phyloP scores from a whole-genome alignment of 1,140 invertebrate species.

The Lasaia peninsularis region DNA sequence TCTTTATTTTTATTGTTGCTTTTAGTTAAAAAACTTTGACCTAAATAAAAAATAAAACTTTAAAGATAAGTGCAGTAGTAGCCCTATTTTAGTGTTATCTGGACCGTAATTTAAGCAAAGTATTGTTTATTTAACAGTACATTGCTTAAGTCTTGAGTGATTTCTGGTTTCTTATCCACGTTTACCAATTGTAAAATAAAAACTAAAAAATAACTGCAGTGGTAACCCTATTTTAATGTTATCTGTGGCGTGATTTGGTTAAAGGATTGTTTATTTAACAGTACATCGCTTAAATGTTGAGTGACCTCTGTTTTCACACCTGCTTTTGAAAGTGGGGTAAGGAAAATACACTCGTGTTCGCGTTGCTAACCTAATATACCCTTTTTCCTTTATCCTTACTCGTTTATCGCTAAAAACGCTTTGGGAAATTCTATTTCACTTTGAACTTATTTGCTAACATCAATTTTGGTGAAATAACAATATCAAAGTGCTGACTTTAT shows the following conservation, averaged over 20 bases:
- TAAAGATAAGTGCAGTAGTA: no score
- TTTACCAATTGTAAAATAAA: no score
- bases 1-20: no score
- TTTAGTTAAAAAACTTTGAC: not conserved
- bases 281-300: not conserved
- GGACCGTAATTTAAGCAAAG: not conserved
- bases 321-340: conserved; percentile 1
- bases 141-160: not conserved
- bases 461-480: not conserved
- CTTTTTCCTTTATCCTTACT: not conserved
- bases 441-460: not conserved
- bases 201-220: no score
- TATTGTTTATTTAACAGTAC: not conserved
- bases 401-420: not conserved
- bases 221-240: no score
- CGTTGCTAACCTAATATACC: conserved; percentile 4
- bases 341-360: not conserved
- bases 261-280: not conserved
- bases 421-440: not conserved
- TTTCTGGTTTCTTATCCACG: not conserved
- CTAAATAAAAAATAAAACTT: no score
- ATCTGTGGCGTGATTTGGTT: not conserved
- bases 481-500: not conserved
- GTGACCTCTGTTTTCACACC: not conserved
- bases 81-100: no score